Evolutionary conservation across 1,140 invertebrate genomes (phyloP), one percentile per base, ranked within the genome.

Genomic region (Atopsyche davidsoni): DNA sequence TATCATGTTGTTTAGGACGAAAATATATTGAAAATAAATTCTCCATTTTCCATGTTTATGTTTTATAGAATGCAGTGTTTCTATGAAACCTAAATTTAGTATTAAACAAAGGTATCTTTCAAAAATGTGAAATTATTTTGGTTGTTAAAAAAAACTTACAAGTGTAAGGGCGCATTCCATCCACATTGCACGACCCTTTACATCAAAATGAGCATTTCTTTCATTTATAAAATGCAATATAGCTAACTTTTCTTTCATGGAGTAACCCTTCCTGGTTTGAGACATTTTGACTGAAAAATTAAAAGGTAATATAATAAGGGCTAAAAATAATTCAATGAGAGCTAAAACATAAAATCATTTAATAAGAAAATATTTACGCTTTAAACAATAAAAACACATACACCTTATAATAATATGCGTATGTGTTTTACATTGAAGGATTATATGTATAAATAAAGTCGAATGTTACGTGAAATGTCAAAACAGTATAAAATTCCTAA

Each of bases 111-210:
- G 6, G n/a, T 14, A 9, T 16, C 6, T 7, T 14, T 42, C 17
- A 4, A 4, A 18, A 19, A 21, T 9, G 14, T 11, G 14, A 41
- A 9, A 41, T 2, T n/a, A 19, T 16, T 4, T 38, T 41, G 3
- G 13, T 21, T 23, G 16, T n/a, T 38, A 22, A 13, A 47, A 38
- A 13, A 32, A 11, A 49, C 36, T 24, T 22, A 47, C 53, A n/a
- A 24, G 19, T 18, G 34, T 50, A 42, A 35, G 16, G 7, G 22
- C 43, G 25, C 34, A 35, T 2, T 51, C 25, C 13, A 41, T 21
- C 53, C 53, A 55, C 25, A 55, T 34, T 9, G 24, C 23, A n/a
- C 53, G 53, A 2, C 53, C 53, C 35, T 55, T 55, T 10, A 51
- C 44, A 32, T 55, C 42, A 46, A 28, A 22, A 39, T 13, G 51